A percentile compares a stretch with the other conserved stretches of the same genome.
These are phyloP conservation scores for Clanis bilineata DNA, from an alignment of 2,888 invertebrate species.

Conservation along the genomic window DNA sequence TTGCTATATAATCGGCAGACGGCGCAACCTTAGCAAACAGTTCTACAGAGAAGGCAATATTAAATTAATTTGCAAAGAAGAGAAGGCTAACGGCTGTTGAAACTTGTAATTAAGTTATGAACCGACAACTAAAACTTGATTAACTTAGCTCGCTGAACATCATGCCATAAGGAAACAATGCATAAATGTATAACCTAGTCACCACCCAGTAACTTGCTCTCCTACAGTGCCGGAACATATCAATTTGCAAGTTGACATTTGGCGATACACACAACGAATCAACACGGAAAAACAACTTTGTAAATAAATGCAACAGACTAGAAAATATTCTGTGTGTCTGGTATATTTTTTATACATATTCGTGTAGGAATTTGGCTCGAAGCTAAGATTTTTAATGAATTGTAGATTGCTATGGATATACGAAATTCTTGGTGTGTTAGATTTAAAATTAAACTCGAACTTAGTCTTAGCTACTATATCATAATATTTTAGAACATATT, in stretches of 20 bases:
- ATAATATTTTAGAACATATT: background rate
- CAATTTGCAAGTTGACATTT: constrained; percentile 5
- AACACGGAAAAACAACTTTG: constrained; percentile 11
- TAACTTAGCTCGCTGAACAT: background rate
- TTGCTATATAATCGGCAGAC: no score
- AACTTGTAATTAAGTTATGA: background rate
- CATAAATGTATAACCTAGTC: background rate
- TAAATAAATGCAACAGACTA: background rate
- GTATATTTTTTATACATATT: background rate
- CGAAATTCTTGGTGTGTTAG: background rate
- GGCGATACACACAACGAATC: background rate
- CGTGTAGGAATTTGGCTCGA: background rate
- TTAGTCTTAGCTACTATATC: no score
- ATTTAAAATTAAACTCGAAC: no score
- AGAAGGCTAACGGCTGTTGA: background rate
- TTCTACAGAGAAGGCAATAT: no score
- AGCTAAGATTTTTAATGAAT: background rate
- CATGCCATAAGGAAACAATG: background rate
- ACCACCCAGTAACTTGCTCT: background rate
- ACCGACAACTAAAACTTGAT: background rate
- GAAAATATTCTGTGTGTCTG: background rate
- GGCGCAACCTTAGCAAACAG: no score
- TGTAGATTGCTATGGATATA: background rate
- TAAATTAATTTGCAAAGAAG: no score
- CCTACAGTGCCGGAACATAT: constrained; percentile 4